These are phyloP conservation scores for Dioctria linearis DNA, from an alignment of 2,888 invertebrate species.

Conservation along the genomic window DNA sequence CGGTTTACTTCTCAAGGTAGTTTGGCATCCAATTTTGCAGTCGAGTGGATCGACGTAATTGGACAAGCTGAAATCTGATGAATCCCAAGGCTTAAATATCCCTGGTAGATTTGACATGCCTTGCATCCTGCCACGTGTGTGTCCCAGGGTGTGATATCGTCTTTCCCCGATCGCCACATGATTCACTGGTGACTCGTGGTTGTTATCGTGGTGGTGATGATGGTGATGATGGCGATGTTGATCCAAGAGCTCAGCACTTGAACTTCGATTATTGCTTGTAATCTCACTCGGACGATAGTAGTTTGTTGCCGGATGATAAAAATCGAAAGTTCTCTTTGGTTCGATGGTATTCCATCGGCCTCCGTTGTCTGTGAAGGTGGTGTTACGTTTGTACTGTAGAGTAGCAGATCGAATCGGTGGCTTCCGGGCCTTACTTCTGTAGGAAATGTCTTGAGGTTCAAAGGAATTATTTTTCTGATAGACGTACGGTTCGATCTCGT, in stretches of 20 bases:
- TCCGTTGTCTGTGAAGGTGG: slow-evolving; percentile 34
- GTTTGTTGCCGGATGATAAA: slow-evolving; percentile 62
- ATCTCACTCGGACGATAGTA: slow-evolving; percentile 65
- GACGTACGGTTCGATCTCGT: slow-evolving; percentile 37
- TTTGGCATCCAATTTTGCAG: slow-evolving; percentile 79
- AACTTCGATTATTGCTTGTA: slow-evolving; percentile 65
- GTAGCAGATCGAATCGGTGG: slow-evolving; percentile 55
- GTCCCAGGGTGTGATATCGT: slow-evolving; percentile 69
- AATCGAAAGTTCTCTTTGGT: slow-evolving; percentile 61
- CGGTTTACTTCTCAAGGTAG: slow-evolving; percentile 78
- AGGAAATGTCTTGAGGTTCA: slow-evolving; percentile 67
- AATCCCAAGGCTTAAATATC: slow-evolving; percentile 22
- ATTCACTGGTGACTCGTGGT: background rate
- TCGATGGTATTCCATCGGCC: slow-evolving; percentile 57
- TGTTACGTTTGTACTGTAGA: slow-evolving; percentile 54
- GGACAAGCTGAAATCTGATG: slow-evolving; percentile 58
- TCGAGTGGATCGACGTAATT: slow-evolving; percentile 73
- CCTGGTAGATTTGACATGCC: background rate
- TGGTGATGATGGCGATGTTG: background rate
- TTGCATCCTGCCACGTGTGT: slow-evolving; percentile 63
- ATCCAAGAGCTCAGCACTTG: slow-evolving; percentile 68
- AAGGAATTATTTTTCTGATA: slow-evolving; percentile 61
- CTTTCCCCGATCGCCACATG: slow-evolving; percentile 64
- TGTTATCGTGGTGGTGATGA: background rate
- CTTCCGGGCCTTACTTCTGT: slow-evolving; percentile 57